Conservation (phyloP, 35 echinoderm and acorn worm genomes). For the Apostichopus californicus region DNA sequence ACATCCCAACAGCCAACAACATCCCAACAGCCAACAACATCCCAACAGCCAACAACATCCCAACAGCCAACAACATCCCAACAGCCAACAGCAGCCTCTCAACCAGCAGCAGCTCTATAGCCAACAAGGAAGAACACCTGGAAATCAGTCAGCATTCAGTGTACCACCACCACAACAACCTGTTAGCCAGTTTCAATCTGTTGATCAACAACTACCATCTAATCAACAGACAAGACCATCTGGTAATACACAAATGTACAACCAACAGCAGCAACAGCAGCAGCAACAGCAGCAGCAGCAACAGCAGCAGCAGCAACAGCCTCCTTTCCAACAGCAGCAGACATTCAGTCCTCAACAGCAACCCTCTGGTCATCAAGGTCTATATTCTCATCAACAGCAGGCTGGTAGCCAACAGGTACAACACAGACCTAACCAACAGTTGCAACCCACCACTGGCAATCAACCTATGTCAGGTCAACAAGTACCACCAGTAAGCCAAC, state of each 20-base stretch:
- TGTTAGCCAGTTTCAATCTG: not conserved
- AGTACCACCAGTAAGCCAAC: slow-evolving; percentile 1
- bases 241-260: slow-evolving; percentile 9
- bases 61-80: not conserved
- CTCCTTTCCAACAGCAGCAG: not conserved
- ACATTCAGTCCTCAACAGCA: not conserved
- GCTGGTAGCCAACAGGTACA: not conserved
- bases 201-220: not conserved
- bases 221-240: slow-evolving; percentile 5
- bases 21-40: not conserved
- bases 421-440: slow-evolving; percentile 2
- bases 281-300: not conserved
- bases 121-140: not conserved
- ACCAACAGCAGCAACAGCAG: not conserved
- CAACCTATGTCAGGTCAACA: not conserved
- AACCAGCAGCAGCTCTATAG: slow-evolving; percentile 13
- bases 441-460: not conserved
- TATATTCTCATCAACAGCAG: not conserved
- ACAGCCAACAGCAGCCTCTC: not conserved
- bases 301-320: slow-evolving; percentile 17
- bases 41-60: not conserved
- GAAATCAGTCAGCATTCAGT: not conserved
- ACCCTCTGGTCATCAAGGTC: not conserved
- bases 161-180: not conserved
- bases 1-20: no score